Evolutionary conservation across 2,888 invertebrate species (phyloP), one percentile per base, ranked within the genome.

Genomic region (Pherbina coryleti): DNA sequence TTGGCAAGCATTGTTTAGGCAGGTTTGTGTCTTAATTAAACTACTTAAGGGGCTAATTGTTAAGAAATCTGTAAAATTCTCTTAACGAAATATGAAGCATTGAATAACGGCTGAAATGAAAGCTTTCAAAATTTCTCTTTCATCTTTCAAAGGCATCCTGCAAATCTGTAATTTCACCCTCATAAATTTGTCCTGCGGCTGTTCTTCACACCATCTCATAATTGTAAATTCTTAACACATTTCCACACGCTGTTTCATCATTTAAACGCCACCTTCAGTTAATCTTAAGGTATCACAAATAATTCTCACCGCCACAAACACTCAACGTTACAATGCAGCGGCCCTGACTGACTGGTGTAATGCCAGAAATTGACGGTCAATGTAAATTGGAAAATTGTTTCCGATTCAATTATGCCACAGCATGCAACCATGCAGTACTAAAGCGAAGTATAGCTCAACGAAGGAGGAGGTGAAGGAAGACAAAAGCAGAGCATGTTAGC

Each of bases 381-480:
- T 67, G 19, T 25, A 72, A 72, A 75, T 67, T 67, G 75, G 44
- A 75, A 75, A 75, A 75, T 75, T 75, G 67, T 67, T 75, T 75
- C 67, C 75, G 75, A 75, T 66, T 64, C 75, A 75, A 69, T 75
- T 75, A 75, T 57, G 66, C 53, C 55, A 55, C 34, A 67, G 37
- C 64, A 75, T 34, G 25, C 44, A 55, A 67, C 49, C 62, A 62
- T n/a, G 31, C 25, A 9, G 17, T 3, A 3, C 22, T 17, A 0
- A 14, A 17, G 25, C 62, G 2, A 22, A 17, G 62, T 3, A 44
- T n/a, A n/a, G 51, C 17, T 11, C 9, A 22, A 49, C 4, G 53
- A 31, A 11, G 14, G 17, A 57, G 3, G 28, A 25, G 51, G 19
- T 37, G 22, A 22, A 19, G 22, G 11, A 34, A 34, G 14, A 60